Evolutionary conservation across 2,888 invertebrate genomes (phyloP).

Genomic region (Drosophila lutescens): DNA sequence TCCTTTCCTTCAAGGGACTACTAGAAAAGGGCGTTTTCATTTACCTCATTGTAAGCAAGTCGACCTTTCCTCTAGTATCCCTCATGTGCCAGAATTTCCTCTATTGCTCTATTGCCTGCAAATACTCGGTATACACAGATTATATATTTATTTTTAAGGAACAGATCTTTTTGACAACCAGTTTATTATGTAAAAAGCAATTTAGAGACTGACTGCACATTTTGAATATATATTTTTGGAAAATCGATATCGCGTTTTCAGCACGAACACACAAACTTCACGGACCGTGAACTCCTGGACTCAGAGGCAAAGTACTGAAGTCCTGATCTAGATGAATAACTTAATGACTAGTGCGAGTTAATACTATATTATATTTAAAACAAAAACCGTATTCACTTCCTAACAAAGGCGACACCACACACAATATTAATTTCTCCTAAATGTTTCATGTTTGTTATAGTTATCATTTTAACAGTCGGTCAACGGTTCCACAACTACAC

Average conservation of each 20-base stretch:
- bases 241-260: not conserved
- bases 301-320: not conserved
- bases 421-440: slow-evolving; percentile 3
- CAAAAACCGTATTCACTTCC: not conserved
- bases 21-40: not conserved
- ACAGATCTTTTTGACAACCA: too few relatives aligned
- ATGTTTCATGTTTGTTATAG: slow-evolving; percentile 4
- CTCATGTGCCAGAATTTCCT: not conserved
- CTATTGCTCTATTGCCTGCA: not conserved
- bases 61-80: not conserved
- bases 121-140: not conserved
- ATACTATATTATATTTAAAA: not conserved
- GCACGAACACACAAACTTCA: not conserved
- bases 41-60: not conserved
- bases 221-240: not conserved
- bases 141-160: not conserved
- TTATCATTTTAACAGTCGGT: slow-evolving; percentile 6
- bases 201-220: not conserved
- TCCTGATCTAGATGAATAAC: too few relatives aligned
- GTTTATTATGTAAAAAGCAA: not conserved
- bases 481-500: slow-evolving; percentile 4
- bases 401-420: not conserved
- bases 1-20: not conserved
- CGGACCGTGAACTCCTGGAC: slow-evolving; percentile 1
- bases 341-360: too few relatives aligned